Evolutionary conservation across 2,797 vertebrate species (phyloP).

Genomic region (Alcedo quadribrachys): DNA sequence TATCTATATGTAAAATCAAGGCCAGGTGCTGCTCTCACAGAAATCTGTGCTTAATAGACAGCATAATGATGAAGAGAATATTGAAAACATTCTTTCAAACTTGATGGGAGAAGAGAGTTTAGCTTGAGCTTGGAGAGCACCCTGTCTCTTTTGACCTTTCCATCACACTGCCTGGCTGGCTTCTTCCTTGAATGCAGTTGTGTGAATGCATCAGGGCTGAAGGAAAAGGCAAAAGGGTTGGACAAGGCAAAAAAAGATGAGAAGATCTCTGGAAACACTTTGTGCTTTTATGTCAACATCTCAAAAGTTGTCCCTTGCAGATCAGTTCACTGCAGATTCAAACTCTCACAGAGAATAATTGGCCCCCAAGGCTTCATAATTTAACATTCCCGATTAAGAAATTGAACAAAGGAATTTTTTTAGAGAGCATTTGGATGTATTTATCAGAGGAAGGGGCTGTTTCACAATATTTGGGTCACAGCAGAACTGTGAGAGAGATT

Average conservation of each 20-base stretch:
- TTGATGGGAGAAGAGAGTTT: neutral
- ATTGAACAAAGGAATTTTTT: neutral
- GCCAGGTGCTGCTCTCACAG: neutral
- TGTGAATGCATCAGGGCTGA: neutral
- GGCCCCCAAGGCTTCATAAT: neutral
- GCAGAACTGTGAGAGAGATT: constrained; percentile 34
- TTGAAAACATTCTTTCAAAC: neutral
- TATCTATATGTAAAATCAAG: neutral
- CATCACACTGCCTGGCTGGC: accelerated
- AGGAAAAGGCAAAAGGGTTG: neutral
- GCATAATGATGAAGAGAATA: neutral
- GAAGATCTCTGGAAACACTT: neutral
- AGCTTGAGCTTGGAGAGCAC: neutral
- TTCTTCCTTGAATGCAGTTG: neutral
- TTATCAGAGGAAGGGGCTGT: constrained; percentile 52
- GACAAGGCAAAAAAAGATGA: neutral
- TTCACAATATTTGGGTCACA: constrained; percentile 60
- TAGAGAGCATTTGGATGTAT: neutral
- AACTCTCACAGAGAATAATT: neutral
- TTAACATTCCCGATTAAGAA: neutral
- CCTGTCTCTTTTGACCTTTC: neutral
- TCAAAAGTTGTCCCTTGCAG: neutral
- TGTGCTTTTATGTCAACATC: neutral
- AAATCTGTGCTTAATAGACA: neutral
- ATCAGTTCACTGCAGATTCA: neutral